Evolutionary conservation across 2,797 vertebrate genomes (phyloP), one percentile per base, ranked within the genome.

Genomic region (Macroramphosus scolopax): DNA sequence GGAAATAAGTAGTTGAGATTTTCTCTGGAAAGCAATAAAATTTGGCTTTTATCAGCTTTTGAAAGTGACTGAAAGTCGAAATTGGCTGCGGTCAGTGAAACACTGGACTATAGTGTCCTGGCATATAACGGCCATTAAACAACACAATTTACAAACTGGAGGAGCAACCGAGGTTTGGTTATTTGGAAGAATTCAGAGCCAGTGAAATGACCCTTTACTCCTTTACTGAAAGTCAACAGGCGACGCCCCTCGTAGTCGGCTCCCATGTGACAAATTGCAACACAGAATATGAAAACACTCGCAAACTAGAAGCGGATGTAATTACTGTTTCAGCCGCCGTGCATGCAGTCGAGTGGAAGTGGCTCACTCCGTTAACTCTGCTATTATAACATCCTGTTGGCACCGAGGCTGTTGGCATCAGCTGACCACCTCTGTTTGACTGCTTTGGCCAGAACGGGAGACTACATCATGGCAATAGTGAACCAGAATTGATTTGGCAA

Each of bases 321-420:
- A 81, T 78, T 77, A 64, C 51, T 41, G 49, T 52, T 71, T 44
- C 32, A 34, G 59, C 44, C 34, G 22, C 68, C 56, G 58, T 41
- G 49, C 50, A 63, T 38, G 51, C 53, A 39, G 45, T 60, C 48
- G 54, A 54, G 65, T 58, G 62, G 53, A 59, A 67, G 65, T 44
- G 54, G 29, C 62, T 73, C 28, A 38, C 53, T 80, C 69, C 75
- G 64, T 78, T 61, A 58, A 68, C 72, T 77, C 44, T 66, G 56
- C 78, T 80, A 68, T 78, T 82, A 81, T 72, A 76, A 76, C 80
- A 82, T 86, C 81, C 77, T 80, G 73, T 78, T 86, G 81, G 80
- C 85, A 77, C 56, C 22, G 3, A 35, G 63, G 34, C 45, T 46
- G 57, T 71, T 76, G 72, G 68, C 72, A 78, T 82, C 64, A 73